Evolutionary conservation across 2,797 vertebrate species (phyloP), one percentile per base, ranked within the genome.

Genomic region (Anableps anableps): DNA sequence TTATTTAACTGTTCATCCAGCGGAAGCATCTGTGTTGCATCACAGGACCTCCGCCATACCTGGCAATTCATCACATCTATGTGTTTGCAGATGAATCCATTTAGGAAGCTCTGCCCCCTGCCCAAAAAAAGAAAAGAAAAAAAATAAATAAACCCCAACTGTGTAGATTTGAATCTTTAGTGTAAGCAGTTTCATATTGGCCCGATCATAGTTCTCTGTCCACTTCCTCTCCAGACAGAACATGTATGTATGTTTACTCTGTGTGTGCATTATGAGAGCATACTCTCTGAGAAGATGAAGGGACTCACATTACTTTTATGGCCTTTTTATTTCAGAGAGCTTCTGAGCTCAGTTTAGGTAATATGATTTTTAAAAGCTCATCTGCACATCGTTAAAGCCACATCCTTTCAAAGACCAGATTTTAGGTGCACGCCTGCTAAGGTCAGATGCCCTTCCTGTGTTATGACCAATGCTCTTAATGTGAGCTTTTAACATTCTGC

Each of bases 231-330:
- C 26, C 62, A 6, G 74, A 77, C 68, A 64, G 72, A 84, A 87
- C 81, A 86, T 34, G 64, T 80, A 81, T 45, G 77, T 75, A 85
- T 94, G 87, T 89, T 90, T 55, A 58, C 85, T 87, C 80, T 70
- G n/a, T 8, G 23, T 31, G 31, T 87, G 77, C 58, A 10, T 72
- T 74, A 79, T 87, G 71, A 83, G 80, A 86, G 81, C 73, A 78
- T 82, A 74, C 76, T 75, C 74, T 77, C 72, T 85, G 71, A 85
- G 79, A 88, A 78, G 81, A 84, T 83, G 79, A 78, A 60, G 78
- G 83, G 86, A 92, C 83, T 95, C 91, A 74, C 73, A 74, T 95
- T 95, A 92, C 93, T 85, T 88, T 94, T 89, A 91, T 92, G 86
- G 86, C 83, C 83, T 86, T 91, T 94, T 83, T 80, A 84, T 91